phyloP scores from a whole-genome alignment of 2,797 vertebrate species.

The Rhinogobio ventralis region DNA sequence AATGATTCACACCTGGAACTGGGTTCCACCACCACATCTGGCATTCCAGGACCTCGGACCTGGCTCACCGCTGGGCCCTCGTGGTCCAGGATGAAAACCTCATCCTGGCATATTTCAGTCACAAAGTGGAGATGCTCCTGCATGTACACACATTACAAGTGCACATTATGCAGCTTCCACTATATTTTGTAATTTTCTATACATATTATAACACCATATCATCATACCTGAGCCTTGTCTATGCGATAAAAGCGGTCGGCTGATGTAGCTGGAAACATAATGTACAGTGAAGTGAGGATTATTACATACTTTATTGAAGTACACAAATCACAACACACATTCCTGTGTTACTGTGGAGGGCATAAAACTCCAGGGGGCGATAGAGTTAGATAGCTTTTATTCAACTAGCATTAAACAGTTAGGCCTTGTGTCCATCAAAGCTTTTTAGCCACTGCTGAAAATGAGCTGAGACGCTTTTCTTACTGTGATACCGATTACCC shows the following conservation, averaged over 20 bases:
- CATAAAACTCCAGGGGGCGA: neutral
- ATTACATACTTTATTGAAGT: neutral
- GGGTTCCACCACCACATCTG: conserved; percentile 94
- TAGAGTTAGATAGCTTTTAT: neutral
- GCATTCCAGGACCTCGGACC: conserved; percentile 86
- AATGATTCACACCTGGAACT: conserved; percentile 78
- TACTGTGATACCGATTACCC: no score
- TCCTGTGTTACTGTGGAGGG: conserved; percentile 2
- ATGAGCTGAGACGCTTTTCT: no score
- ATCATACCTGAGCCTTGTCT: conserved; percentile 97
- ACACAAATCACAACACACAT: neutral
- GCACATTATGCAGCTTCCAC: neutral
- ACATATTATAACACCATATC: neutral
- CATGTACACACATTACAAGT: conserved; percentile 25
- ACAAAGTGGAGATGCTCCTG: conserved; percentile 99
- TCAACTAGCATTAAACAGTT: neutral
- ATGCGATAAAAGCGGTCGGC: conserved; percentile 97
- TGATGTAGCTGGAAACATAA: conserved; percentile 86
- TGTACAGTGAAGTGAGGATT: conserved; percentile 20
- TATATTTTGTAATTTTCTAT: neutral
- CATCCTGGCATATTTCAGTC: conserved; percentile 97
- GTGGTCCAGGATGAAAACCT: conserved; percentile 96
- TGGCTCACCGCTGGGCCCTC: conserved; percentile 78
- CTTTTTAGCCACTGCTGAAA: no score
- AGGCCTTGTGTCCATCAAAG: no score